Evolutionary conservation across 2,888 invertebrate species (phyloP), one percentile per base, ranked within the genome.

Genomic region (Metopia argyrocephala): DNA sequence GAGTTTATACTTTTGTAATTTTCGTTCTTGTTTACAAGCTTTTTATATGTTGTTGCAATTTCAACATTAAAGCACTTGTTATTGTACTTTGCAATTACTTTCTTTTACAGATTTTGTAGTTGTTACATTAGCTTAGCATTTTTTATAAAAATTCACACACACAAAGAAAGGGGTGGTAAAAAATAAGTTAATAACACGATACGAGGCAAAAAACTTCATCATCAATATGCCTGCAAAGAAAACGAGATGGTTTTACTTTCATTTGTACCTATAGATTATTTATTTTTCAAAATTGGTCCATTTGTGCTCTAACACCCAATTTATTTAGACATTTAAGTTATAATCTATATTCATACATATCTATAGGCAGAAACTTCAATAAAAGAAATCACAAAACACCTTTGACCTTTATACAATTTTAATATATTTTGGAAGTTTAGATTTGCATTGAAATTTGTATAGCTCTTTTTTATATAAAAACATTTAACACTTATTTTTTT

Each of bases 241-340:
- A 12, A 38, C 9, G 38, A 73, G 52, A 54, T 69, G 61, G 74
- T 65, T 81, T 78, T 75, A 82, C 78, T 82, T 82, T 78, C 78
- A 56, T 70, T 76, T 74, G 15, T 21, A 18, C 68, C 27, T 20
- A 31, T 28, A 54, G 18, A 21, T 59, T 61, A 57, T 57, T 9
- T 69, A 15, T 3, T 74, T 61, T 57, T 3, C 68, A 66, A 28
- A 56, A 52, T 38, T 57, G 62, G 31, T 31, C 48, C 28, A 74
- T 38, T 3, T 38, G 15, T 38, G 38, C 12, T 15, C 9, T 38
- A 38, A 38, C 38, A 38, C 38, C 15, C 15, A 38, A 56, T 61
- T 59, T 31, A 46, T 64, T 48, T 15, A 59, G 18, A 31, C 20
- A 20, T 18, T 45, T 21, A 27, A 6, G 31, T n/a, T 7, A 21